phyloP scores from a whole-genome alignment of 2,113 vertebrate genomes.

The Gymnocephalus cernua region DNA sequence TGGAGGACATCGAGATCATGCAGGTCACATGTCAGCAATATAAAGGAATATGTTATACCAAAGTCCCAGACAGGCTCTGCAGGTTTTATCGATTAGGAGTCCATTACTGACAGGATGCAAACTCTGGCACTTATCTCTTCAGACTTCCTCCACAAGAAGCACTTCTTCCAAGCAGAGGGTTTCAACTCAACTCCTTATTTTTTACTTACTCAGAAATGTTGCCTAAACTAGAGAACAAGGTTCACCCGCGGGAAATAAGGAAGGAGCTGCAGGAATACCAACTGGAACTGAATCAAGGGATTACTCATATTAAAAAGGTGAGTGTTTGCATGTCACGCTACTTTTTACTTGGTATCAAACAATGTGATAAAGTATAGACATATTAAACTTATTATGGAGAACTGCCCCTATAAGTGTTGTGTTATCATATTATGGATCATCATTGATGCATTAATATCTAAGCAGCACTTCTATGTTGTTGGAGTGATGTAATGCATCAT shows the following conservation, averaged over 20 bases:
- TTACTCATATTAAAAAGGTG: slow-evolving; percentile 48
- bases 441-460: not conserved
- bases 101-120: not conserved
- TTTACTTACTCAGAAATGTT: slow-evolving; percentile 53
- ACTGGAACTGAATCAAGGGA: not conserved
- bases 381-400: not conserved
- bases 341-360: not conserved
- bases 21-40: slow-evolving; percentile 10
- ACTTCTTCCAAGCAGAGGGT: not conserved
- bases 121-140: not conserved
- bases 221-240: slow-evolving; percentile 40
- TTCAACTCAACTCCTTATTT: not conserved
- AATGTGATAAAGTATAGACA: not conserved
- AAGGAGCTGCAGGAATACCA: slow-evolving; percentile 2
- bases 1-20: slow-evolving; percentile 2
- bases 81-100: not conserved
- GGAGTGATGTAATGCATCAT: not conserved
- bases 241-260: slow-evolving; percentile 40
- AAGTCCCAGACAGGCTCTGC: not conserved
- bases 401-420: not conserved
- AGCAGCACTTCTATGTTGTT: not conserved
- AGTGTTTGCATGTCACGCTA: slow-evolving; percentile 13
- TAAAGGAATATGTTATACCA: not conserved
- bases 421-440: not conserved
- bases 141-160: not conserved